These are phyloP conservation scores for Pelmatolapia mariae DNA, from an alignment of 2,113 vertebrate species.

Conservation along the genomic window DNA sequence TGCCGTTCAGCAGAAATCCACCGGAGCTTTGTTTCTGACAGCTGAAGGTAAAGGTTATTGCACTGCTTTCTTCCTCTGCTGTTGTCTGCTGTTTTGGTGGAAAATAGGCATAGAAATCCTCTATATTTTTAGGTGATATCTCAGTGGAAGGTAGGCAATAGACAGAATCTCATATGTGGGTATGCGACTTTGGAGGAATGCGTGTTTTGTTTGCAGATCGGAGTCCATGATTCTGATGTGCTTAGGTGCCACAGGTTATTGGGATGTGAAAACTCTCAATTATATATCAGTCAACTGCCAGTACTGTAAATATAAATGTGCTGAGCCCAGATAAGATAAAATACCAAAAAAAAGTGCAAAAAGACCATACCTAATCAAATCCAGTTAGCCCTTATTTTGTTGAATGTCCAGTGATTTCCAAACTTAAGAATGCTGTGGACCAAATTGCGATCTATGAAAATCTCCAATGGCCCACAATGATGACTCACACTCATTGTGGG, in stretches of 20 bases:
- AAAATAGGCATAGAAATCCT: conserved; percentile 12
- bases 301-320: neutral
- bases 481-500: neutral
- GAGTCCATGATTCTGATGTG: neutral
- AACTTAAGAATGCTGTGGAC: neutral
- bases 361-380: neutral
- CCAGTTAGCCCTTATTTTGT: neutral
- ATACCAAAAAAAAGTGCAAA: neutral
- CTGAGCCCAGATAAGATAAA: neutral
- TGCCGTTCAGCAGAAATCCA: conserved; percentile 50
- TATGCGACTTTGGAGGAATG: neutral
- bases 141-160: neutral
- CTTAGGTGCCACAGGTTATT: neutral
- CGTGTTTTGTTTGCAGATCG: neutral
- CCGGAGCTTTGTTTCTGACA: conserved; percentile 55
- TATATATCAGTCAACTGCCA: neutral
- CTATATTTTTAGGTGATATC: conserved; percentile 4
- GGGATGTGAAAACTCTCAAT: neutral
- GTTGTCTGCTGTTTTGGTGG: conserved; percentile 4
- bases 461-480: neutral
- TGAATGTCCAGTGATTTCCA: neutral
- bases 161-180: neutral
- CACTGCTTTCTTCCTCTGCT: conserved; percentile 7
- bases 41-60: conserved; percentile 65
- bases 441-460: neutral